Percentiles rank a stretch among this genome's conserved stretches.
Evolutionary conservation across 2,797 vertebrate genomes (phyloP).

Genomic region (Megalops cyprinoides): DNA sequence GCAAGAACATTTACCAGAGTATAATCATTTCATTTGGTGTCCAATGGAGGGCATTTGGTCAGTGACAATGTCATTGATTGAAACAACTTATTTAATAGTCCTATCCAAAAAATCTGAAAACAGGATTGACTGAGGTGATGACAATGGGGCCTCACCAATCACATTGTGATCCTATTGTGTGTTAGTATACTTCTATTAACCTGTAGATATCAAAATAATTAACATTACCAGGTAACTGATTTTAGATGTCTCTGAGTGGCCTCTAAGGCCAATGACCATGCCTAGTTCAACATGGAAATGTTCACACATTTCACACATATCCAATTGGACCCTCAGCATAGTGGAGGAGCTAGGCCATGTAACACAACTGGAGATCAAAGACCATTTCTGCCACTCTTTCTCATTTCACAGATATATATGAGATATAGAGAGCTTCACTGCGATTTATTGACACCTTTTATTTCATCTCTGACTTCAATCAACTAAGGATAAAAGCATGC

Average conservation of each 20-base stretch:
- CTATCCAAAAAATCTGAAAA: background rate
- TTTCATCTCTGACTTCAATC: conserved; percentile 53
- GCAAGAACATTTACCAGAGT: background rate
- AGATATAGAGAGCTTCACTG: no score
- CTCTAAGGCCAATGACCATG: background rate
- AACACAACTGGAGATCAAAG: background rate
- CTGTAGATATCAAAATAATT: background rate
- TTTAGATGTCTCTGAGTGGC: background rate
- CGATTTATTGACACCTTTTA: conserved; percentile 47
- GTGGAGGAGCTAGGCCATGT: background rate
- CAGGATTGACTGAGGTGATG: background rate
- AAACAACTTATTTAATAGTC: background rate
- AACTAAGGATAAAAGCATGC: conserved; percentile 45
- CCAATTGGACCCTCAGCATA: background rate
- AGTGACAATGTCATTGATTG: background rate
- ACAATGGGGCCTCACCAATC: background rate
- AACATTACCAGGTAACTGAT: background rate
- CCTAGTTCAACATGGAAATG: background rate
- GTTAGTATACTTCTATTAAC: background rate
- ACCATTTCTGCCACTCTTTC: background rate
- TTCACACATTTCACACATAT: background rate
- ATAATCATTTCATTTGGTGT: background rate
- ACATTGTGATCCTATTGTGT: background rate
- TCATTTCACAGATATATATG: no score
- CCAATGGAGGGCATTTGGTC: background rate